Evolutionary conservation across 2,797 vertebrate genomes (phyloP).

Genomic region (Aviceda leuphotes): DNA sequence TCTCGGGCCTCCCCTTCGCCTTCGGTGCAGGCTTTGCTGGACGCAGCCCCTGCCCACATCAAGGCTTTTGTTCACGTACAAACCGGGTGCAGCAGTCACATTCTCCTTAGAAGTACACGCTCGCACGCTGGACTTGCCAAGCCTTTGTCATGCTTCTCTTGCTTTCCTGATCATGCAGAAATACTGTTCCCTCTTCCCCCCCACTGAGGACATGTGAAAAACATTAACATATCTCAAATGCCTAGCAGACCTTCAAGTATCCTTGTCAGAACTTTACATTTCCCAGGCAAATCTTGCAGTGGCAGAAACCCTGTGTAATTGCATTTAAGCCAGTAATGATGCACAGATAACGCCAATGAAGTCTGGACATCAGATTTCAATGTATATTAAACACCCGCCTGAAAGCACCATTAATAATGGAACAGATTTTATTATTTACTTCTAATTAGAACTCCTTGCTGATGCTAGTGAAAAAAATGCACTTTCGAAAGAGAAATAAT

Average conservation of each 20-base stretch:
- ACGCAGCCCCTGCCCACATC: not conserved
- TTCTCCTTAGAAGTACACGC: not conserved
- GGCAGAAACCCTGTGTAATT: not conserved
- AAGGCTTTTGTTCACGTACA: not conserved
- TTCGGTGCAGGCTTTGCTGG: not conserved
- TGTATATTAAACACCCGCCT: not conserved
- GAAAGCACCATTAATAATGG: slow-evolving; percentile 23
- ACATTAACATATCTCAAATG: slow-evolving; percentile 33
- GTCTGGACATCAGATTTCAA: not conserved
- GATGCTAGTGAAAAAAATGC: not conserved
- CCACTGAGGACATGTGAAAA: slow-evolving; percentile 14
- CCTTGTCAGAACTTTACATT: slow-evolving; percentile 16
- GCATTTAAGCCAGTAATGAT: not conserved
- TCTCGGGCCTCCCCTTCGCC: not conserved
- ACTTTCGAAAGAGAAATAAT: not conserved
- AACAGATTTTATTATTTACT: not conserved
- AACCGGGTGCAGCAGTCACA: not conserved
- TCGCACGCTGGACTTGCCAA: not conserved
- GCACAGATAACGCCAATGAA: not conserved
- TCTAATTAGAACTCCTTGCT: slow-evolving; percentile 10
- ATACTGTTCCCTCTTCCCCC: not conserved
- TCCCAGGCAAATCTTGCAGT: not conserved
- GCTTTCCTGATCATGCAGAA: not conserved
- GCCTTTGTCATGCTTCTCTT: not conserved
- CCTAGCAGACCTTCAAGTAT: slow-evolving; percentile 38